phyloP scores from a whole-genome alignment of 2,113 vertebrate genomes.

The Asarcornis scutulata region DNA sequence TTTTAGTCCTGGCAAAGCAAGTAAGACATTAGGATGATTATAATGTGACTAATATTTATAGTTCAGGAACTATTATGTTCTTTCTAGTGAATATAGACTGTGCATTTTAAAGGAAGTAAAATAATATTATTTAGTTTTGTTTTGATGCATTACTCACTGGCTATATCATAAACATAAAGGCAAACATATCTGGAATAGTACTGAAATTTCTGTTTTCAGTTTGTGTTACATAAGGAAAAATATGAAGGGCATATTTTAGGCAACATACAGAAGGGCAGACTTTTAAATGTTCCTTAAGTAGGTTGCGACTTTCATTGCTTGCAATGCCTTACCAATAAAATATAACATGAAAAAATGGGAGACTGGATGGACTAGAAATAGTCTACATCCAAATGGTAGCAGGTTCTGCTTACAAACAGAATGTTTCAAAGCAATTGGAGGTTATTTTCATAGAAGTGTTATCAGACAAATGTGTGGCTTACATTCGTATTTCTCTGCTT shows the following conservation, averaged over 20 bases:
- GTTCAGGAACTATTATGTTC: not conserved
- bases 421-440: constrained; percentile 19
- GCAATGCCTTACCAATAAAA: not conserved
- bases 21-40: not conserved
- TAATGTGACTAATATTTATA: not conserved
- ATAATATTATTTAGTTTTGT: not conserved
- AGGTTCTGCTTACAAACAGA: constrained; percentile 44
- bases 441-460: constrained; percentile 1
- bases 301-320: not conserved
- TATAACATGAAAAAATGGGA: not conserved
- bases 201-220: not conserved
- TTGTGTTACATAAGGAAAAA: not conserved
- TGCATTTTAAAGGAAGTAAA: not conserved
- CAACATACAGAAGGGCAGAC: not conserved
- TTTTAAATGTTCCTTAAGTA: not conserved
- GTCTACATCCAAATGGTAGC: not conserved
- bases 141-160: not conserved
- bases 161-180: not conserved
- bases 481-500: not conserved
- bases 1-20: not conserved
- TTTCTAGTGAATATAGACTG: not conserved
- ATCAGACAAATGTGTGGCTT: not conserved
- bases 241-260: too few species aligned
- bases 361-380: not conserved
- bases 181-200: not conserved